Evolutionary conservation across 2,888 invertebrate genomes (phyloP).

Genomic region (Archips xylosteana): DNA sequence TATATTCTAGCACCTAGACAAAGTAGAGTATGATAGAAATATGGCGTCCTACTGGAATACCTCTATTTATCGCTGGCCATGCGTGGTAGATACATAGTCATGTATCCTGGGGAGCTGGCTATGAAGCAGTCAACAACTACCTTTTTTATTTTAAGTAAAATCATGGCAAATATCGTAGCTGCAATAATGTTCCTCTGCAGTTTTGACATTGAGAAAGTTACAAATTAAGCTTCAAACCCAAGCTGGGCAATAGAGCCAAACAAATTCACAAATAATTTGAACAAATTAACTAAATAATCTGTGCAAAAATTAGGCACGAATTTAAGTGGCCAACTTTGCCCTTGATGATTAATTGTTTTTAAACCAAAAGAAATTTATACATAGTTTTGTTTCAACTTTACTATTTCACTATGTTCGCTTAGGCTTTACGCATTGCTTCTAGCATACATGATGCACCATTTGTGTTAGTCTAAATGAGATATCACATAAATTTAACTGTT

Average conservation of each 20-base stretch:
- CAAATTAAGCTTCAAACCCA: background rate
- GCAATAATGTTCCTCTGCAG: background rate
- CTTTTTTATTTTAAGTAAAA: too few relatives aligned
- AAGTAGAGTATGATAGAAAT: too few relatives aligned
- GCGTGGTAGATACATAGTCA: too few relatives aligned
- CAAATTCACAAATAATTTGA: too few relatives aligned
- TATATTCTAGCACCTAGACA: too few relatives aligned
- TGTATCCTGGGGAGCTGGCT: too few relatives aligned
- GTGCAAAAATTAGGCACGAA: background rate
- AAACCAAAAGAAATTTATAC: slow-evolving; percentile 19
- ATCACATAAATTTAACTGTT: slow-evolving; percentile 19
- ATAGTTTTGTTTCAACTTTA: slow-evolving; percentile 15
- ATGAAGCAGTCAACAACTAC: too few relatives aligned
- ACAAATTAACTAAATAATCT: background rate
- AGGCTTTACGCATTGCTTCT: slow-evolving; percentile 49
- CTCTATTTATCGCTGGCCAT: too few relatives aligned
- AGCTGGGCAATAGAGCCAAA: background rate
- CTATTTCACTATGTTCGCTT: slow-evolving; percentile 48
- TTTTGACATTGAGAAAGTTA: background rate
- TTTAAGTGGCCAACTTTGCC: slow-evolving; percentile 1
- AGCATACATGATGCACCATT: slow-evolving; percentile 45
- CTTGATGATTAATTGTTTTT: background rate
- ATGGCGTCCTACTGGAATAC: too few relatives aligned
- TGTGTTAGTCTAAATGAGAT: slow-evolving; percentile 31
- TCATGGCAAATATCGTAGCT: too few relatives aligned